Base-by-base conservation (phyloP, 2,888 invertebrate species). In the Drosophila trichaetosa region DNA sequence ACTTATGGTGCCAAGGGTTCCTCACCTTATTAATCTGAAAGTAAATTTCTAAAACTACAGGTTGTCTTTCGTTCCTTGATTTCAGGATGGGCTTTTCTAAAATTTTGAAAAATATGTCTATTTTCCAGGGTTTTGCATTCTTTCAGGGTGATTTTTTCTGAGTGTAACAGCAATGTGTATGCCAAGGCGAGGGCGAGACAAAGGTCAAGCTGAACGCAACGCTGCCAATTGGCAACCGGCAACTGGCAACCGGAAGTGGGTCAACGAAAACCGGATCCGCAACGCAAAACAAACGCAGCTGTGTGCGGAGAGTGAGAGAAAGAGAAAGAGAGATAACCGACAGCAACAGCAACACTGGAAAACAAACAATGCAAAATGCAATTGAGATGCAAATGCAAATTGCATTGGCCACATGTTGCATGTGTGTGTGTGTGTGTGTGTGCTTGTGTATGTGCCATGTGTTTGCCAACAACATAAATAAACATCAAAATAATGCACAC, bases 251-350 rank as follows among this genome's bases (percentile, higher is more conserved):
- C 91, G 91, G 91, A 91, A 91, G 90, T 91, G 86, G 91, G 91
- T 91, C 91, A 91, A 90, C 83, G 80, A 90, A 88, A 91, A 91
- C 91, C 91, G 91, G 91, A 91, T 91, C 88, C 82, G 69, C 74
- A 82, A 36, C 46, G 71, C 63, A 64, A 82, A 54, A 34, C 21
- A 80, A 78, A 73, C 80, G 89, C 86, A 88, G 87, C 90, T 89
- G 88, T 89, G 85, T 82, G 71, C 82, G 79, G 63, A 74, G 60
- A 72, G 72, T 75, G 53, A 66, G 51, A 69, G 40, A 31, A 10
- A 31, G 6, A 21, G n/a, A 24, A 38, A 56, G 18, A 18, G 6
- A 54, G 18, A 36, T 18, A 36, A 27, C 57, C 52, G 70, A 68
- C 68, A 65, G 51, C 80, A 69, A 21, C 64, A 79, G 46, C 46